Base-by-base conservation (phyloP, 2,888 invertebrate genomes). In the Xestoiulus laeticollis region DNA sequence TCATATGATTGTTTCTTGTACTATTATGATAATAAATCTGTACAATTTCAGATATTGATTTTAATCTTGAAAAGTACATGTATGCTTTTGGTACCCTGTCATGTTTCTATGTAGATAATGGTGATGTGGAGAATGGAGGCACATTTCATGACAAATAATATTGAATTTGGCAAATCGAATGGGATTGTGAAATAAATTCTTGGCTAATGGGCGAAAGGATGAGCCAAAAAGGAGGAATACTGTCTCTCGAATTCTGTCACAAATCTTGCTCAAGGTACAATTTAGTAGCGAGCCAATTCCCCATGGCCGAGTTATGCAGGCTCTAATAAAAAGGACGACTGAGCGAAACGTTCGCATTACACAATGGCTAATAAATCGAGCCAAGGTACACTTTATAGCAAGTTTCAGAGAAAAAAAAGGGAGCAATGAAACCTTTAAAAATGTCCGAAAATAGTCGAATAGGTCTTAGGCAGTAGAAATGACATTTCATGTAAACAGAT, bases 131-230 rank as follows among this genome's bases (percentile, higher is more conserved):
- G 26, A 68, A 6, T 22, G 68, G 68, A 12, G 68, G 22, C 26
- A 26, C 68, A 26, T 26, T 22, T 68, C 68, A 68, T 10, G 68
- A 26, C 19, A 26, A 68, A 68, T 68, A 68, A 68, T 68, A 68
- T 68, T 68, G 68, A 68, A 68, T 68, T 68, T 68, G 68, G 68
- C 68, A 68, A 68, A 68, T 68, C 68, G 68, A 68, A 68, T 10
- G 68, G 26, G 22, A 68, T 22, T 26, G 68, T 26, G 68, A 68
- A 26, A 68, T 68, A 68, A 68, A 68, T 68, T 68, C 68, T 68
- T 26, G 68, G 68, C 26, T 68, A 68, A 68, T 68, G 68, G 68
- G 68, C 68, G 4, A 22, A 26, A 26, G 68, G 68, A 68, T 68
- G 26, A 19, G 22, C 68, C 68, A 68, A 68, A 19, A 68, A 68